Evolutionary conservation across 2,888 invertebrate genomes (phyloP).

Genomic region (Euclidia mi): DNA sequence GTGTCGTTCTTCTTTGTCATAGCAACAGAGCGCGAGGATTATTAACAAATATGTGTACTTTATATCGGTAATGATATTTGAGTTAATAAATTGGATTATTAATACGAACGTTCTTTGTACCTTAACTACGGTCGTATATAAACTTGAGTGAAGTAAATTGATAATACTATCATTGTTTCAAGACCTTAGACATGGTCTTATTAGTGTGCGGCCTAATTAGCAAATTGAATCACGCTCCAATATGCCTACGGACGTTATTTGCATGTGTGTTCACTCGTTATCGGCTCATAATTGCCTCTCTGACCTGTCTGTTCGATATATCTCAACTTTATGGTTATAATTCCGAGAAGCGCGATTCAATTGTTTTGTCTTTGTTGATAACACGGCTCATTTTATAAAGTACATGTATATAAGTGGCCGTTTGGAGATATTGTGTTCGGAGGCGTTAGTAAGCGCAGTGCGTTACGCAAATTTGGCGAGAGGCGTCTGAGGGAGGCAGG

Average conservation of each 20-base stretch:
- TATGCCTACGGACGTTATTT: constrained; percentile 53
- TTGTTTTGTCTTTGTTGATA: constrained; percentile 71
- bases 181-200: constrained; percentile 63
- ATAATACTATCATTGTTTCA: constrained; percentile 54
- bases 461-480: constrained; percentile 62
- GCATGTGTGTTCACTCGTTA: constrained; percentile 68
- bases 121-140: constrained; percentile 8
- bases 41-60: too few species aligned
- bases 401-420: constrained; percentile 38
- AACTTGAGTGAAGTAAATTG: constrained; percentile 48
- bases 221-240: constrained; percentile 70
- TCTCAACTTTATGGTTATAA: constrained; percentile 64
- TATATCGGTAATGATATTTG: too few species aligned
- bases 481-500: constrained; percentile 53
- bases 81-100: too few species aligned
- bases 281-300: constrained; percentile 73
- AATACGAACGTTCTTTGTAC: constrained; percentile 19
- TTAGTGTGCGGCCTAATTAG: constrained; percentile 73
- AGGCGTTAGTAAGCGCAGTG: constrained; percentile 60
- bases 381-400: constrained; percentile 38
- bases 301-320: constrained; percentile 78
- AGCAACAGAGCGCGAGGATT: too few species aligned
- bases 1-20: too few species aligned
- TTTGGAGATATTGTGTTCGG: constrained; percentile 16
- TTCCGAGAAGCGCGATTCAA: constrained; percentile 73